Evolutionary conservation across 2,888 invertebrate genomes (phyloP).

Genomic region (Drosophila falleni): DNA sequence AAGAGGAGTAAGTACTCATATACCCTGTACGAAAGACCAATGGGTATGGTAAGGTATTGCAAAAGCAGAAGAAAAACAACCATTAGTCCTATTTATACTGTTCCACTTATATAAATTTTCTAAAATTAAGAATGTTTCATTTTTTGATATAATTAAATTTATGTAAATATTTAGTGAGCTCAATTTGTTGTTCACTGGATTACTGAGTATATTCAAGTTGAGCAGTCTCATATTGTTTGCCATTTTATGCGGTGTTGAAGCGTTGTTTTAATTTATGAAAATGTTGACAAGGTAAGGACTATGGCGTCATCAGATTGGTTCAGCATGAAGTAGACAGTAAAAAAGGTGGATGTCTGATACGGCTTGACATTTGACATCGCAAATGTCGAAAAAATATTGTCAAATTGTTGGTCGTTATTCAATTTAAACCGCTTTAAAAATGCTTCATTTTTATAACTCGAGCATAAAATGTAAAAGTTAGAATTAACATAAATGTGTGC

Average conservation of each 20-base stretch:
- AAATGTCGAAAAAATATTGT: neutral
- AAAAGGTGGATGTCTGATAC: conserved; percentile 1
- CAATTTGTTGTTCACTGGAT: no score
- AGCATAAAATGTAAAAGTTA: conserved; percentile 9
- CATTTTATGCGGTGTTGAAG: conserved; percentile 44
- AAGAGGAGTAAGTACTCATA: conserved; percentile 3
- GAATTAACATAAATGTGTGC: conserved; percentile 22
- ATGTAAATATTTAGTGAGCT: neutral
- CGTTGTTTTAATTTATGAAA: conserved; percentile 73
- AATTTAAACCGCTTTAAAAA: neutral
- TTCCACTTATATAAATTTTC: no score
- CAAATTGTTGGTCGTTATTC: neutral
- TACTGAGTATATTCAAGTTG: neutral
- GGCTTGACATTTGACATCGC: conserved; percentile 2
- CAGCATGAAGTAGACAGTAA: conserved; percentile 1
- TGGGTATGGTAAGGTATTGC: neutral
- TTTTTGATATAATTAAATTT: no score
- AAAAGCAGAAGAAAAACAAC: no score
- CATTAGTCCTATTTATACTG: no score
- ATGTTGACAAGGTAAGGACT: conserved; percentile 48
- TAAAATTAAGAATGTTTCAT: no score
- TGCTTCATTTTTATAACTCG: neutral
- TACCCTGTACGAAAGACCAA: conserved; percentile 1
- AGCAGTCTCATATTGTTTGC: neutral
- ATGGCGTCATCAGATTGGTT: neutral